Evolutionary conservation across 2,888 invertebrate species (phyloP).

Genomic region (Diplolepis rosae): DNA sequence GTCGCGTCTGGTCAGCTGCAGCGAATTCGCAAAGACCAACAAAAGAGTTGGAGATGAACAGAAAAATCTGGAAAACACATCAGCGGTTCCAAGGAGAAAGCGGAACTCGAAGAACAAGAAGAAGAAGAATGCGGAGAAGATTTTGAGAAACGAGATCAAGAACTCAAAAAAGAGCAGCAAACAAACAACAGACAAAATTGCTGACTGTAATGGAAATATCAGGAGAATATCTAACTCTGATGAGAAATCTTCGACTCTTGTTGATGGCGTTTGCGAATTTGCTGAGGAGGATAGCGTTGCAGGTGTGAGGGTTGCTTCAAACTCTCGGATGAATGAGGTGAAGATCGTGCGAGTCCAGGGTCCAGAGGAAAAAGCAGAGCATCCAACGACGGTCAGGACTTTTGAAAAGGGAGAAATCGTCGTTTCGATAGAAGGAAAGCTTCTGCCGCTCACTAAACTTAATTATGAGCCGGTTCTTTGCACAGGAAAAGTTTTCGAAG

Average conservation of each 20-base stretch:
- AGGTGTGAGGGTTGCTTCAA: slow-evolving; percentile 72
- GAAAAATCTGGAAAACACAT: slow-evolving; percentile 30
- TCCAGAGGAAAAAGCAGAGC: slow-evolving; percentile 44
- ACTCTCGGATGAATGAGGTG: slow-evolving; percentile 62
- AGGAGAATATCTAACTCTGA: slow-evolving; percentile 20
- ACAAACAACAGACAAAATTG: slow-evolving; percentile 19
- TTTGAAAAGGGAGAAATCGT: slow-evolving; percentile 69
- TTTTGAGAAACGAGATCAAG: no score
- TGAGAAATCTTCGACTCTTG: slow-evolving; percentile 15
- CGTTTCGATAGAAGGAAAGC: slow-evolving; percentile 66
- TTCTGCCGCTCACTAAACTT: slow-evolving; percentile 58
- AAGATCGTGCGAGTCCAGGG: slow-evolving; percentile 50
- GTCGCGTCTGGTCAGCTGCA: slow-evolving; percentile 61
- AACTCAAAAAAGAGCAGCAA: slow-evolving; percentile 45
- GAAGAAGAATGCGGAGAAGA: no score
- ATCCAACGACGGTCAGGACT: slow-evolving; percentile 60
- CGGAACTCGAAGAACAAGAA: slow-evolving; percentile 47
- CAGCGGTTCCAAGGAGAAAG: slow-evolving; percentile 45
- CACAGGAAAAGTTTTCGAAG: slow-evolving; percentile 30
- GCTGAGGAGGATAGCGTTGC: slow-evolving; percentile 69
- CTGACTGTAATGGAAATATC: slow-evolving; percentile 4
- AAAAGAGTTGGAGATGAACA: slow-evolving; percentile 43
- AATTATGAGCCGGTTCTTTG: slow-evolving; percentile 52
- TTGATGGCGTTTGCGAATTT: slow-evolving; percentile 66
- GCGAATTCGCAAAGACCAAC: slow-evolving; percentile 65